phyloP scores from a whole-genome alignment of 2,888 invertebrate genomes.

The Drosophila silvestris region DNA sequence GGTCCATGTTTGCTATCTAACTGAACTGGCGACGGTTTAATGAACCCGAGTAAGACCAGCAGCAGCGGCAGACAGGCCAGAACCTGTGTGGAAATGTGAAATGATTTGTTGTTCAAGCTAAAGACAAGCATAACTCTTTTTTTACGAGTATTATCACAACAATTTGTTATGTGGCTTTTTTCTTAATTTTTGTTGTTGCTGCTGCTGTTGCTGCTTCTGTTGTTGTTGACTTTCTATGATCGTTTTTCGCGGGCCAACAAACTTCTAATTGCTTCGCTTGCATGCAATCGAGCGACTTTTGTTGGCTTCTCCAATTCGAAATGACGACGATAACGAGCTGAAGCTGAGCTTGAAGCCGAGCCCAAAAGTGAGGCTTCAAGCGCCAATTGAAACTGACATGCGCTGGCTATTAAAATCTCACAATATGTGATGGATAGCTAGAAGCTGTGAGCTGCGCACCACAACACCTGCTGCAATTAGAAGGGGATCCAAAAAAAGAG shows the following conservation, averaged over 20 bases:
- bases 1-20: constrained; percentile 31
- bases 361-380: neutral
- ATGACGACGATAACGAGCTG: constrained; percentile 40
- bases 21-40: constrained; percentile 71
- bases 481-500: constrained; percentile 33
- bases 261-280: constrained; percentile 69
- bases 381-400: constrained; percentile 53
- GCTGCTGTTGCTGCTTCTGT: constrained; percentile 12
- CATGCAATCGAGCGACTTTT: constrained; percentile 63
- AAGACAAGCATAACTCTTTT: constrained; percentile 63
- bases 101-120: constrained; percentile 70
- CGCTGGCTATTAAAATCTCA: constrained; percentile 54
- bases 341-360: neutral
- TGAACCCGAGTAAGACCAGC: constrained; percentile 64
- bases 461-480: constrained; percentile 70
- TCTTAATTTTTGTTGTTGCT: constrained; percentile 8
- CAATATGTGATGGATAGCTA: constrained; percentile 28
- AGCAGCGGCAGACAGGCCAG: neutral
- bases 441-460: constrained; percentile 31
- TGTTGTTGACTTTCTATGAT: constrained; percentile 26
- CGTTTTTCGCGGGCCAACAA: constrained; percentile 67
- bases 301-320: constrained; percentile 14
- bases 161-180: constrained; percentile 60
- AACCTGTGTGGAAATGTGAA: constrained; percentile 60
- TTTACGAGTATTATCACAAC: constrained; percentile 67